phyloP scores from a whole-genome alignment of 2,113 vertebrate genomes.

The Anthoscopus minutus region DNA sequence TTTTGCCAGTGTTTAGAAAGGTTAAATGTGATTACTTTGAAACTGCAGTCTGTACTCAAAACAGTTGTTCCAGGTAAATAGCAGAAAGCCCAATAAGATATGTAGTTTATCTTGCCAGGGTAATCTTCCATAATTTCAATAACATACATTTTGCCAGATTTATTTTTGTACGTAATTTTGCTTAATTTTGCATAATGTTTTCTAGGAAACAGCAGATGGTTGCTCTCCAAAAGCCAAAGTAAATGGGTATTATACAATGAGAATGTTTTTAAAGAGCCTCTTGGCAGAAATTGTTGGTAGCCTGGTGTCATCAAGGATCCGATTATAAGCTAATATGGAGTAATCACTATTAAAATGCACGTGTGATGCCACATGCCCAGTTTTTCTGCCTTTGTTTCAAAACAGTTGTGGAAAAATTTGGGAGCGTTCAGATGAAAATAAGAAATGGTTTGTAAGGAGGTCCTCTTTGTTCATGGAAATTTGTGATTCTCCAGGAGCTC shows the following conservation, averaged over 20 bases:
- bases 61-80: background rate
- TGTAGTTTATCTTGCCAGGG: background rate
- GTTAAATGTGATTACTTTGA: background rate
- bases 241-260: background rate
- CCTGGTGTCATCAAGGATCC: background rate
- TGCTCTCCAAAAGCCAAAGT: background rate
- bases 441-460: background rate
- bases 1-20: background rate
- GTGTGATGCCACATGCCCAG: background rate
- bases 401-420: background rate
- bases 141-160: background rate
- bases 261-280: background rate
- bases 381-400: slow-evolving; percentile 17
- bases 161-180: background rate
- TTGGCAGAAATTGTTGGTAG: background rate
- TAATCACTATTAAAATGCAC: background rate
- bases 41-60: background rate
- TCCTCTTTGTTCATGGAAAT: background rate
- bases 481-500: background rate
- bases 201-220: background rate
- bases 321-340: background rate
- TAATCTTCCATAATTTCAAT: background rate
- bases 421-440: background rate
- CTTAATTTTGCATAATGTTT: background rate
- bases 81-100: background rate